Evolutionary conservation across 2,888 invertebrate genomes (phyloP), one percentile per base, ranked within the genome.

Genomic region (Pseudococcus viburni): DNA sequence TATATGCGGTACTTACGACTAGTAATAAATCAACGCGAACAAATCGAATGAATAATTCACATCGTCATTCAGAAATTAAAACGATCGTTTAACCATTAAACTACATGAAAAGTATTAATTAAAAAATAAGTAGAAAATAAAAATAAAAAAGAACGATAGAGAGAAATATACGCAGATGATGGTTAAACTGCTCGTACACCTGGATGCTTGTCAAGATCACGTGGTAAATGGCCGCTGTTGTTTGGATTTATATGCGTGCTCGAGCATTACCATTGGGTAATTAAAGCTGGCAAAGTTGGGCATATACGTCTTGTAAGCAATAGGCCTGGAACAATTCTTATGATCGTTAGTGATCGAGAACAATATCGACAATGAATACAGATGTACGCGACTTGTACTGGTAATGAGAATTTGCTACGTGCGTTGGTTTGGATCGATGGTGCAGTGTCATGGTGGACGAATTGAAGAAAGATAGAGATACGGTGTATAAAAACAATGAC

Each of bases 41-140:
- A 64, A 64, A 64, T 64, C 64, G 22, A 64, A 64, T 64, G 64
- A 64, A 64, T 64, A 64, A 64, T 64, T 64, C 64, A 64, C 64
- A 12, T 64, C 64, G 64, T 64, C 64, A 64, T 64, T 22, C 22
- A 19, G 64, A 64, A 64, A 64, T 64, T 64, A 64, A 64, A 64
- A 64, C 64, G 9, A 64, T 22, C 64, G 19, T 64, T 19, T 64
- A 64, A 64, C 8, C 64, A 64, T 64, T 64, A 64, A 64, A 64
- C 7, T 64, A 64, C 64, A 22, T 22, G 64, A 64, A 64, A 64
- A 64, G 64, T 64, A 64, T 64, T 64, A 64, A 64, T 64, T 64
- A 64, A 22, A 64, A 22, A 64, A 22, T 22, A 22, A 64, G 12
- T 8, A 19, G 22, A 64, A 3, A 15, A 64, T 22, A 64, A 19